These are phyloP conservation scores for Trinectes maculatus DNA, from an alignment of 2,113 vertebrate genomes.

Conservation along the genomic window DNA sequence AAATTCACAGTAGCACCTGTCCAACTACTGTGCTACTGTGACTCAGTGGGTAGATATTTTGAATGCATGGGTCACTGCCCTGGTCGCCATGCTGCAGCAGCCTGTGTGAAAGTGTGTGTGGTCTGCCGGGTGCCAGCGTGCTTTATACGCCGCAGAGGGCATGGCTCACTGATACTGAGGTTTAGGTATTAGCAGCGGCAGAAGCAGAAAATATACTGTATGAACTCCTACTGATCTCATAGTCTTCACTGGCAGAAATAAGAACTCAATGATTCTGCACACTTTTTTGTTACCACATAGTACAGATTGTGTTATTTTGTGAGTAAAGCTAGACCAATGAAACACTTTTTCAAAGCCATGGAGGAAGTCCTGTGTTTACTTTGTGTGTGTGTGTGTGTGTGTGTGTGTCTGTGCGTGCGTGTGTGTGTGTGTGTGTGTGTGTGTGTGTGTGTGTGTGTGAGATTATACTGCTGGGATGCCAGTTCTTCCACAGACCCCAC, in stretches of 20 bases:
- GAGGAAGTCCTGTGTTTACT: slow-evolving; percentile 63
- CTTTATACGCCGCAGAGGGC: slow-evolving; percentile 59
- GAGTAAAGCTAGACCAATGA: slow-evolving; percentile 37
- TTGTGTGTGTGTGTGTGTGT: slow-evolving; percentile 49
- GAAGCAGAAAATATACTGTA: slow-evolving; percentile 12
- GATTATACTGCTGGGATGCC: slow-evolving; percentile 68
- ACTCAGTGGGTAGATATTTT: slow-evolving; percentile 48
- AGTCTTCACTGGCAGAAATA: slow-evolving; percentile 9
- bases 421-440: slow-evolving; percentile 31
- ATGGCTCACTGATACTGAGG: slow-evolving; percentile 37
- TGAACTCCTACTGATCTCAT: slow-evolving; percentile 8
- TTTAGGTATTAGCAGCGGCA: slow-evolving; percentile 25
- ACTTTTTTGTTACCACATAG: background rate
- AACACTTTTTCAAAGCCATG: slow-evolving; percentile 38
- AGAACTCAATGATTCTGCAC: slow-evolving; percentile 13
- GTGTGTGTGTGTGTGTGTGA: slow-evolving; percentile 10
- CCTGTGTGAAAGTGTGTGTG: slow-evolving; percentile 39
- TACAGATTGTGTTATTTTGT: slow-evolving; percentile 37
- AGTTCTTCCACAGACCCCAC: slow-evolving; percentile 82
- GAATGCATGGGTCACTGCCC: slow-evolving; percentile 60
- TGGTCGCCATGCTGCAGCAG: slow-evolving; percentile 47
- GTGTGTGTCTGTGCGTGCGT: slow-evolving; percentile 44
- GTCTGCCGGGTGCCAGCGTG: slow-evolving; percentile 53
- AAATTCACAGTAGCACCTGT: slow-evolving; percentile 44
- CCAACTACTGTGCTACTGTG: slow-evolving; percentile 45